A percentile compares a stretch with the other conserved stretches of the same genome.
Evolutionary conservation across 2,888 invertebrate species (phyloP).

Genomic region (Gastracanthus pulcherrimus): DNA sequence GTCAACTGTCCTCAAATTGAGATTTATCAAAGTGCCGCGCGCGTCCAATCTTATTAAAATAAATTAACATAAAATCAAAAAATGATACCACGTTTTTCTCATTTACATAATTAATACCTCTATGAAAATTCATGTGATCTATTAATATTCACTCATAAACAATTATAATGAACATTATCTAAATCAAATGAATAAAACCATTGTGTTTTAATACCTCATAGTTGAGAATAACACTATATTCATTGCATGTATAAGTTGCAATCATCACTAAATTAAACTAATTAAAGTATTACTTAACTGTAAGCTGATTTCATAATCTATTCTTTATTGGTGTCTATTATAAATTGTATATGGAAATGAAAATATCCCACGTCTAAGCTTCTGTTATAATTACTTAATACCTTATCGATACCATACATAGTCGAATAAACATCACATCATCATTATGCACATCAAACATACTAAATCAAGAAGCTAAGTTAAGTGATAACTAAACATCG

Average conservation of each 20-base stretch:
- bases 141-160: background rate
- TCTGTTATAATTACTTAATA: background rate
- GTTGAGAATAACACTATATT: too few species aligned
- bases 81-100: background rate
- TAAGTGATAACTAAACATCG: background rate
- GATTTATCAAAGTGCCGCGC: constrained; percentile 15
- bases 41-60: background rate
- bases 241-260: too few species aligned
- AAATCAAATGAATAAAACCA: too few species aligned
- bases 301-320: too few species aligned
- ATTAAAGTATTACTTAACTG: too few species aligned
- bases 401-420: background rate
- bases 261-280: too few species aligned
- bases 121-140: background rate
- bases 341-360: background rate
- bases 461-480: constrained; percentile 3
- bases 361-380: background rate
- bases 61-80: constrained; percentile 30
- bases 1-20: constrained; percentile 24
- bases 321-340: too few species aligned
- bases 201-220: too few species aligned
- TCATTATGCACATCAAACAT: background rate
- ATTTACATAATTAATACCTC: background rate
- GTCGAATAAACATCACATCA: background rate
- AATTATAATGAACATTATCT: background rate